phyloP scores from a whole-genome alignment of 1,140 invertebrate genomes.

The Popillia japonica region DNA sequence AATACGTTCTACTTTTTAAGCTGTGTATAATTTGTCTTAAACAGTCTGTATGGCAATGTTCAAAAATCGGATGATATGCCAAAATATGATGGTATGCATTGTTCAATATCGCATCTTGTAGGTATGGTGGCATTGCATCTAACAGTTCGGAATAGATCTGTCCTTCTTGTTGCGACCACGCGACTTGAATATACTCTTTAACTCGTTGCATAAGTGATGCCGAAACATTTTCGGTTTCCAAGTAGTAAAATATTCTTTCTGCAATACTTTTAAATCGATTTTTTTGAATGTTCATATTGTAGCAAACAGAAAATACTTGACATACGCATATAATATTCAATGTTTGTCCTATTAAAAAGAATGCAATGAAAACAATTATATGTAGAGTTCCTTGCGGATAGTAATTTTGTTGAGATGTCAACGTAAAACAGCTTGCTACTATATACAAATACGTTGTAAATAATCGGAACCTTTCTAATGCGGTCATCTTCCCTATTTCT shows the following conservation, averaged over 20 bases:
- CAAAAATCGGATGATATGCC: slow-evolving; percentile 19
- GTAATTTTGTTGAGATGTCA: slow-evolving; percentile 19
- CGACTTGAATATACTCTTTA: not conserved
- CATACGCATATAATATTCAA: not conserved
- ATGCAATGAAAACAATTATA: slow-evolving; percentile 17
- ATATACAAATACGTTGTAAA: slow-evolving; percentile 37
- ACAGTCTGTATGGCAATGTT: slow-evolving; percentile 33
- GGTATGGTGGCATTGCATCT: not conserved
- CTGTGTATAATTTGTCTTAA: slow-evolving; percentile 23
- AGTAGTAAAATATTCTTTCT: slow-evolving; percentile 15
- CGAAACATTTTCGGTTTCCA: slow-evolving; percentile 22
- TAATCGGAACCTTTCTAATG: not conserved
- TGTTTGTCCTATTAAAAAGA: not conserved
- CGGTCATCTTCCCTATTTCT: not conserved
- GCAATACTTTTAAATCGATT: not conserved
- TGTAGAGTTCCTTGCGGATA: not conserved
- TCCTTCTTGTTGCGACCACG: slow-evolving; percentile 25
- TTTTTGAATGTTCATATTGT: slow-evolving; percentile 12
- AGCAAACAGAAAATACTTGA: slow-evolving; percentile 12
- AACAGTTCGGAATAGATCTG: slow-evolving; percentile 15
- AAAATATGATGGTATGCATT: slow-evolving; percentile 20
- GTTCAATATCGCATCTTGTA: slow-evolving; percentile 13
- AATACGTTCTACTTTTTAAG: not conserved
- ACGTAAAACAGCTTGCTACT: not conserved
- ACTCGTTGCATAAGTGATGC: not conserved